Percentiles rank a stretch among this genome's conserved stretches.
Conservation (phyloP, 2,113 vertebrate genomes). For the Lagopus leucura region DNA sequence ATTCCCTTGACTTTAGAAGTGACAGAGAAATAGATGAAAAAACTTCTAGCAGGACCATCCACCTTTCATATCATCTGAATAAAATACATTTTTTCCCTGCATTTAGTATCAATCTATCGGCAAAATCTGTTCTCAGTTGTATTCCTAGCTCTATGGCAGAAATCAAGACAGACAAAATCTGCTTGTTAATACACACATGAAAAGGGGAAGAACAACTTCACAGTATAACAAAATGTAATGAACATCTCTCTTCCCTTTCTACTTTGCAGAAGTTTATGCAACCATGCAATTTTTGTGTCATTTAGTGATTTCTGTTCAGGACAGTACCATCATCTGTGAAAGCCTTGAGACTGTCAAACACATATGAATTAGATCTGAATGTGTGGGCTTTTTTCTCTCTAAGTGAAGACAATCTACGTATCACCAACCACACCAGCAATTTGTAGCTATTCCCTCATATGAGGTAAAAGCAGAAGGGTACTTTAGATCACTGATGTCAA, state of each 20-base stretch:
- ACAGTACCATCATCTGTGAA: neutral
- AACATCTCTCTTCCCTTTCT: accelerated
- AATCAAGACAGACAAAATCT: neutral
- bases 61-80: neutral
- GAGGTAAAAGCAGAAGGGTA: neutral
- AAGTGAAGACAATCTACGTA: neutral
- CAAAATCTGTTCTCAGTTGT: neutral
- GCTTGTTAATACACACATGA: neutral
- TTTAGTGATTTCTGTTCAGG: neutral
- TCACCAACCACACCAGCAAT: neutral
- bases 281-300: neutral
- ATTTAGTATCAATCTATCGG: neutral
- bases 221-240: neutral
- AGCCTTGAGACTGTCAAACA: neutral
- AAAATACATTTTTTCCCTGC: neutral
- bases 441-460: neutral
- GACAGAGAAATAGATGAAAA: neutral
- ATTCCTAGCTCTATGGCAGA: neutral
- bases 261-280: neutral
- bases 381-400: neutral
- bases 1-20: neutral
- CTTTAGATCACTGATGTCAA: slow-evolving; percentile 1
- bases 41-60: neutral
- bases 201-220: neutral
- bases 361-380: neutral